These are phyloP conservation scores for Lissocephala sabroskyi DNA, from an alignment of 2,888 invertebrate species.

Conservation along the genomic window DNA sequence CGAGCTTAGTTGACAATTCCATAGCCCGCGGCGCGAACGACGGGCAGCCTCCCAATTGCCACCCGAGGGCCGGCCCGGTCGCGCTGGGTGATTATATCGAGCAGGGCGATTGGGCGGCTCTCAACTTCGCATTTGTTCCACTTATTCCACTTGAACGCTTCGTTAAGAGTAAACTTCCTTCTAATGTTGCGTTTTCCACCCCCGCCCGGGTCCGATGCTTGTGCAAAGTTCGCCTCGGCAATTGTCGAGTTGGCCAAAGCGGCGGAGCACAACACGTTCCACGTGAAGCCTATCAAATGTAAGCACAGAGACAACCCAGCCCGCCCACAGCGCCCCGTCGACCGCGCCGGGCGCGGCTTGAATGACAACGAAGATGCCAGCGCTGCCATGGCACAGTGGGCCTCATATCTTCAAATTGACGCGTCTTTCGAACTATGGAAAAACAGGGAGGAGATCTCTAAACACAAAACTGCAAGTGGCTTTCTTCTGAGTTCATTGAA, in stretches of 20 bases:
- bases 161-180: conserved; percentile 47
- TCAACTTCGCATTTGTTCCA: conserved; percentile 43
- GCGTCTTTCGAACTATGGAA: too few species aligned
- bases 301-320: conserved; percentile 19
- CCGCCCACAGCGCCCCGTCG: not conserved
- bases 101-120: conserved; percentile 6
- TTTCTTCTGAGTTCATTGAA: too few species aligned
- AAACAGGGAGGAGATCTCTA: too few species aligned
- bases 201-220: conserved; percentile 12
- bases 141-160: conserved; percentile 52
- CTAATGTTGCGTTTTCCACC: conserved; percentile 22
- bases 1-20: conserved; percentile 10
- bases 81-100: conserved; percentile 6
- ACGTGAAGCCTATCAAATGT: conserved; percentile 46
- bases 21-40: conserved; percentile 4
- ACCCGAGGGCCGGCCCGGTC: too few species aligned
- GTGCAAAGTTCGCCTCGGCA: conserved; percentile 22
- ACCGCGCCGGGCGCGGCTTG: conserved; percentile 2
- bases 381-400: not conserved
- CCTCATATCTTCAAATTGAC: too few species aligned
- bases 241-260: conserved; percentile 20
- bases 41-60: too few species aligned
- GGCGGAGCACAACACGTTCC: conserved; percentile 25
- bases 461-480: too few species aligned
- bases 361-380: conserved; percentile 29